Percentiles rank a stretch among this genome's conserved stretches.
Conservation (phyloP, 2,888 invertebrate genomes). For the Bhutanitis thaidina region DNA sequence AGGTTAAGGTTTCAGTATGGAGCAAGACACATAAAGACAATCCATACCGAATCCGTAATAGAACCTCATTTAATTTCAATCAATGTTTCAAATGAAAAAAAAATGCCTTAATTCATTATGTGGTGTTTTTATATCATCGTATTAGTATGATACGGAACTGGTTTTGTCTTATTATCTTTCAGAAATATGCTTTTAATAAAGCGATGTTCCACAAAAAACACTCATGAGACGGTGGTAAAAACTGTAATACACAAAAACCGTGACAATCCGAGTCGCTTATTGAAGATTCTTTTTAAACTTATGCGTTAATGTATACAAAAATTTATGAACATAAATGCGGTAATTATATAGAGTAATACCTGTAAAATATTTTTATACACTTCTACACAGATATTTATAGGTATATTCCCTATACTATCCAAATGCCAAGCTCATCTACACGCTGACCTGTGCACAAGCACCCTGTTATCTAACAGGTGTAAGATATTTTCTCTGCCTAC, state of each 20-base stretch:
- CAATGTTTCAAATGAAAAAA: neutral
- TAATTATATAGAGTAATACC: no score
- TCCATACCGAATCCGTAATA: constrained; percentile 21
- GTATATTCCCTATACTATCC: no score
- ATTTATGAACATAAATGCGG: no score
- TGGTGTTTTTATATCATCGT: neutral
- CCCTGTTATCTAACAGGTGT: no score
- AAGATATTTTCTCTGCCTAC: no score
- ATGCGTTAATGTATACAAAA: no score
- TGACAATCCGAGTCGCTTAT: neutral
- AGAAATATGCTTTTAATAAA: neutral
- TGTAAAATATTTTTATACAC: no score
- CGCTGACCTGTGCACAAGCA: no score
- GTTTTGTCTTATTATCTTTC: neutral
- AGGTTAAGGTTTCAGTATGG: constrained; percentile 52
- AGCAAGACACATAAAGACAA: constrained; percentile 18
- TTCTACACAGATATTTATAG: no score
- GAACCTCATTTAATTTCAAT: constrained; percentile 16
- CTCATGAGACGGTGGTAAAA: neutral
- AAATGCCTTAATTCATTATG: neutral
- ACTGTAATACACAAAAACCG: neutral
- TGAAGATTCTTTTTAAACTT: neutral
- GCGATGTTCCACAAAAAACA: neutral
- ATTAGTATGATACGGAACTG: neutral
- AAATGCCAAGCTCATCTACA: no score